Conservation (phyloP, 2,888 invertebrate species). For the Chaitophorus viminalis region DNA sequence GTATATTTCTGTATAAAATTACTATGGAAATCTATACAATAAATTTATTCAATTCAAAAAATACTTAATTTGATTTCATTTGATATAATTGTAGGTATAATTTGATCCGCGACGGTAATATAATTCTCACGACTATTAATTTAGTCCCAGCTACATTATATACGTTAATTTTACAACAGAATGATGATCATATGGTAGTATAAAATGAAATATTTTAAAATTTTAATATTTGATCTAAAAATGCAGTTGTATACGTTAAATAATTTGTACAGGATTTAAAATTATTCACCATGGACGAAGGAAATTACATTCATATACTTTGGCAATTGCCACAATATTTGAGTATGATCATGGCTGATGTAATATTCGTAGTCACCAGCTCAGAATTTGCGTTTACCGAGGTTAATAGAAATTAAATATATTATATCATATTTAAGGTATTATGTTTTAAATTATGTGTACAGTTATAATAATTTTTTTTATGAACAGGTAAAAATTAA, state of each 20-base stretch:
- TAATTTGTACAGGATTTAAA: slow-evolving; percentile 49
- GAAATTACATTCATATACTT: slow-evolving; percentile 82
- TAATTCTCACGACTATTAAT: not conserved
- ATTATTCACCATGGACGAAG: slow-evolving; percentile 68
- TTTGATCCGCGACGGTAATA: not conserved
- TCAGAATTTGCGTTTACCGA: slow-evolving; percentile 94
- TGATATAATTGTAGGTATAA: slow-evolving; percentile 11
- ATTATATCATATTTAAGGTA: too few relatives aligned
- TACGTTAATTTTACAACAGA: slow-evolving; percentile 31
- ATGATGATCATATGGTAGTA: slow-evolving; percentile 34
- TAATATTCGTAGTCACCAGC: slow-evolving; percentile 96
- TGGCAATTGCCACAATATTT: slow-evolving; percentile 93
- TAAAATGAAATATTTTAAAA: not conserved
- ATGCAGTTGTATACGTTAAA: slow-evolving; percentile 2
- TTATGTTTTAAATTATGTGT: too few relatives aligned
- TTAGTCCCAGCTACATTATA: slow-evolving; percentile 47
- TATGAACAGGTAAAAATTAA: too few relatives aligned
- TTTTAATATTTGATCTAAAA: not conserved
- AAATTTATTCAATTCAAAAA: not conserved
- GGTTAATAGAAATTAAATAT: slow-evolving; percentile 66
- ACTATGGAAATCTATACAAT: not conserved
- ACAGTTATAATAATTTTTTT: too few relatives aligned
- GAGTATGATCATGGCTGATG: slow-evolving; percentile 90
- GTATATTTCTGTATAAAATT: not conserved
- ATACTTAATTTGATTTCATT: not conserved